These are phyloP conservation scores for Brienomyrus brachyistius DNA, from an alignment of 2,113 vertebrate species.

Conservation along the genomic window DNA sequence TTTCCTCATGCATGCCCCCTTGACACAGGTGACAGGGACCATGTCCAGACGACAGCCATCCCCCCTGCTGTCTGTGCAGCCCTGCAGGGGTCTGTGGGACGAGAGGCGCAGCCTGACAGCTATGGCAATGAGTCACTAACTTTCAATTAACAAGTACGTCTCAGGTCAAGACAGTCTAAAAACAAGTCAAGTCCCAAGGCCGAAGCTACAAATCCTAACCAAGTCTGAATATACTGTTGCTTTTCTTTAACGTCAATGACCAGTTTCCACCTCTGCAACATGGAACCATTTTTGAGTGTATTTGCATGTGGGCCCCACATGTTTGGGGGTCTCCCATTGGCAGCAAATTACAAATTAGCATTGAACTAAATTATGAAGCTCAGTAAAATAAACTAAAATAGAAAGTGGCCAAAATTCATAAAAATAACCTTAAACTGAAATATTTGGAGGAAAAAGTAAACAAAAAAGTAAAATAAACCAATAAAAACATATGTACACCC, in stretches of 20 bases:
- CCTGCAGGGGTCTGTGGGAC: slow-evolving; percentile 49
- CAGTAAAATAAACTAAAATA: neutral
- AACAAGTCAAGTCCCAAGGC: neutral
- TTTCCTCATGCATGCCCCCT: neutral
- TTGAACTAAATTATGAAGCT: neutral
- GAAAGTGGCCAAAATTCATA: neutral
- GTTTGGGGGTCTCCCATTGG: neutral
- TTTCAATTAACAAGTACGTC: neutral
- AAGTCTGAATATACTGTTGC: neutral
- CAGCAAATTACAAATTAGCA: too few species aligned
- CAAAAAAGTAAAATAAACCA: neutral
- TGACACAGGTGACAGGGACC: neutral
- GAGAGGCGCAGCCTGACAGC: slow-evolving; percentile 25
- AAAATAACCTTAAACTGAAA: neutral
- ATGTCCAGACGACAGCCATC: neutral
- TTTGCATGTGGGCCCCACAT: neutral
- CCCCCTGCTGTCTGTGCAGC: slow-evolving; percentile 40
- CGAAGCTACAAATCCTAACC: neutral
- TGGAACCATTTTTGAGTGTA: neutral
- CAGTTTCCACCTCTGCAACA: neutral
- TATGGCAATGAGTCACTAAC: too few species aligned
- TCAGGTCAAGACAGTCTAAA: neutral
- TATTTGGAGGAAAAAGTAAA: neutral
- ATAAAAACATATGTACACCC: neutral
- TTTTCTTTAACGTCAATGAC: neutral